A percentile compares a stretch with the other conserved stretches of the same genome.
Evolutionary conservation across 2,113 vertebrate genomes (phyloP).

Genomic region (Heloderma charlesbogerti): DNA sequence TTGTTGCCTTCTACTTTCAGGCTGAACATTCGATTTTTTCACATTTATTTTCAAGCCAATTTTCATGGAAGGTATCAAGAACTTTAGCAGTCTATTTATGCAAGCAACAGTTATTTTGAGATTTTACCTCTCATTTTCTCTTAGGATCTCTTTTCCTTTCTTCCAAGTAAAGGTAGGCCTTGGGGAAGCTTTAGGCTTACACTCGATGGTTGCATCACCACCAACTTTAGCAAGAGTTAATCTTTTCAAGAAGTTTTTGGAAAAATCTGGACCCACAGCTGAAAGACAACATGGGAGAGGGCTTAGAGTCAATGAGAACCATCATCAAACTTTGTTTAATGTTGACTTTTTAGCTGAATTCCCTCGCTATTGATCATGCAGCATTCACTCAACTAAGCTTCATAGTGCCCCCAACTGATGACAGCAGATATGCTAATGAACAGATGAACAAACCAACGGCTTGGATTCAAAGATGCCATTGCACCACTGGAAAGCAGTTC

Average conservation of each 20-base stretch:
- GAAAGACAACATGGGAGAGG: conserved; percentile 54
- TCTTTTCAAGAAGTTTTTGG: conserved; percentile 87
- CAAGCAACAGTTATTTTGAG: conserved; percentile 49
- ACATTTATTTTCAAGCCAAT: conserved; percentile 58
- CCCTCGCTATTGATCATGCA: neutral
- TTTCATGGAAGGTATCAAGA: conserved; percentile 57
- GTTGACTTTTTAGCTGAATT: neutral
- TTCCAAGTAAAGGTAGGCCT: conserved; percentile 92
- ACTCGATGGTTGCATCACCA: conserved; percentile 92
- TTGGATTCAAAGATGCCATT: neutral
- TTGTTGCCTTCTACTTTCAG: conserved; percentile 2
- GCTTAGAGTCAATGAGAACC: neutral
- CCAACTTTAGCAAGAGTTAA: conserved; percentile 91
- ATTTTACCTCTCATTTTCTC: conserved; percentile 89
- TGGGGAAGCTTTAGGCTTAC: conserved; percentile 95
- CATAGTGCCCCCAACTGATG: neutral
- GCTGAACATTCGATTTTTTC: neutral
- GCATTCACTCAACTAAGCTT: neutral
- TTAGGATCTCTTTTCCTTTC: conserved; percentile 88
- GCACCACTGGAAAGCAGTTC: neutral
- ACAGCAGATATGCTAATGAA: neutral
- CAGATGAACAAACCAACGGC: neutral
- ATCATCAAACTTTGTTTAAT: neutral
- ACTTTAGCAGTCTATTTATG: conserved; percentile 50
- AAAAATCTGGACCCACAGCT: conserved; percentile 96